phyloP scores from a whole-genome alignment of 2,888 invertebrate genomes.

The Limnephilus auricula region DNA sequence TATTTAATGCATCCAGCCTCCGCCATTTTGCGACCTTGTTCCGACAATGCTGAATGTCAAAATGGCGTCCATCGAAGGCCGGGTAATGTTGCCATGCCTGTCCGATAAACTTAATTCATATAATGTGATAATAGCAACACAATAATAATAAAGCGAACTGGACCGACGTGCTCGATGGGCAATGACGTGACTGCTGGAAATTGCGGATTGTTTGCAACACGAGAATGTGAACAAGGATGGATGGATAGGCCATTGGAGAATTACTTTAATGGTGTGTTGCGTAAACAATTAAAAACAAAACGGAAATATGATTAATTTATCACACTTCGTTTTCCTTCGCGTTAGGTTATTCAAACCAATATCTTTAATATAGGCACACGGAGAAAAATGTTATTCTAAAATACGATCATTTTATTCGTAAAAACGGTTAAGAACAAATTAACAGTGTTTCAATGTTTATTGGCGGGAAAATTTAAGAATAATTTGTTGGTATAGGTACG shows the following conservation, averaged over 20 bases:
- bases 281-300: background rate
- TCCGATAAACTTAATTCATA: conserved; percentile 2
- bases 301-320: background rate
- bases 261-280: background rate
- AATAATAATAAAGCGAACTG: conserved; percentile 13
- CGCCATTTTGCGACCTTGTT: background rate
- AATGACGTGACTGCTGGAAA: conserved; percentile 15
- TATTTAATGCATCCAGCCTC: background rate
- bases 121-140: conserved; percentile 10
- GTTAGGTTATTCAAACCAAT: too few species aligned
- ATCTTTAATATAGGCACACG: too few species aligned
- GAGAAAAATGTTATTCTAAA: too few species aligned
- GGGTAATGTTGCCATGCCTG: conserved; percentile 7
- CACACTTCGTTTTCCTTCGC: too few species aligned
- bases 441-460: too few species aligned
- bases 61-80: conserved; percentile 18
- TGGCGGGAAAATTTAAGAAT: too few species aligned
- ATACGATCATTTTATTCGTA: too few species aligned
- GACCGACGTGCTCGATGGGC: conserved; percentile 11
- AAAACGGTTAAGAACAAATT: too few species aligned
- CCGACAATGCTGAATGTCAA: background rate
- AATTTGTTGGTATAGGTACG: too few species aligned
- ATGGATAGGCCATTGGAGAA: background rate
- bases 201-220: background rate
- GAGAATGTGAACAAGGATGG: background rate